Evolutionary conservation across 2,797 vertebrate species (phyloP).

Genomic region (Acrocephalus scirpaceus): DNA sequence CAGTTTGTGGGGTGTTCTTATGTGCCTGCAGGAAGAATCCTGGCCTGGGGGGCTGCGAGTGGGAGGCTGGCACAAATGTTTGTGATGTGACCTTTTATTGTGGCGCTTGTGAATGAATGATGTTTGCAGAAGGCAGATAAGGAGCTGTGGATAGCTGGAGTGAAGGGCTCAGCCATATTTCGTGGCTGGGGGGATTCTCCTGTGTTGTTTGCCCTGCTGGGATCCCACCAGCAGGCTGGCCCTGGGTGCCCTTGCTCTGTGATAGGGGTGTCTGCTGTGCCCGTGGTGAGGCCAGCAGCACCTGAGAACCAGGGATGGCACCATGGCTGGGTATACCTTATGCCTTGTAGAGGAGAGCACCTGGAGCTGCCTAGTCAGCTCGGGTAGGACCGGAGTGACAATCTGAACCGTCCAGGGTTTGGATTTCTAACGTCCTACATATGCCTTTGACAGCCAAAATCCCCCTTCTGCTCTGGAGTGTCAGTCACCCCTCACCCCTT

Average conservation of each 20-base stretch:
- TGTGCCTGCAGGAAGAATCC: not conserved
- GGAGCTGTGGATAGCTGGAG: not conserved
- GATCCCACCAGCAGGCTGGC: not conserved
- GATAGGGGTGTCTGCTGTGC: fast-evolving
- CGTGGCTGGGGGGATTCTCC: not conserved
- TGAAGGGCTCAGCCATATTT: fast-evolving
- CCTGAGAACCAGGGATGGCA: not conserved
- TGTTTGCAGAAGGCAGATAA: not conserved
- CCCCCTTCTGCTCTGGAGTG: not conserved
- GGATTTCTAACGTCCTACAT: not conserved
- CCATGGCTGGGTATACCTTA: not conserved
- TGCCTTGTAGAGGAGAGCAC: not conserved
- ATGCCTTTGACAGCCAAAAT: not conserved
- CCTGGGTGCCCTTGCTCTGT: not conserved
- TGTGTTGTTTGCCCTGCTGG: not conserved
- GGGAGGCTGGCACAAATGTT: fast-evolving
- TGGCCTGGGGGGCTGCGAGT: fast-evolving
- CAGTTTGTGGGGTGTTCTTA: not conserved
- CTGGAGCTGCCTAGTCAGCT: not conserved
- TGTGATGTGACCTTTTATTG: not conserved
- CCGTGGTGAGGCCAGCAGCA: not conserved
- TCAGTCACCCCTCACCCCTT: too few species aligned
- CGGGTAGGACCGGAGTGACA: not conserved
- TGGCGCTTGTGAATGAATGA: not conserved
- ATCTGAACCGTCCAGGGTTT: not conserved